Percentiles rank a stretch among this genome's conserved stretches.
These are phyloP conservation scores for Druon quercuslanigerum DNA, from an alignment of 1,140 invertebrate genomes.

Conservation along the genomic window DNA sequence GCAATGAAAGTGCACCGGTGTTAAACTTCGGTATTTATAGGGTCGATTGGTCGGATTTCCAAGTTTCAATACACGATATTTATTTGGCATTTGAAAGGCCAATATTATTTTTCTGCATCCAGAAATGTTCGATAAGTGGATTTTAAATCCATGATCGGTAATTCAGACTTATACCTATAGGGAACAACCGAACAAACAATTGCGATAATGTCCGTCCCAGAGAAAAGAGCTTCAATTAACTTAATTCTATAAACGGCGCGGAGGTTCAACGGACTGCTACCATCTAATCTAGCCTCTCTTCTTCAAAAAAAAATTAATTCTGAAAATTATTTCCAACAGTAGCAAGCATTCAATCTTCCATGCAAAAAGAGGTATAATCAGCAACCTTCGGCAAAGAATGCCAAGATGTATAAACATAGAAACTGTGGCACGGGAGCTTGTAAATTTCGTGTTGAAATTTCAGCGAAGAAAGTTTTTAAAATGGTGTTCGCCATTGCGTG, in stretches of 20 bases:
- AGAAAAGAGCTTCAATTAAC: neutral
- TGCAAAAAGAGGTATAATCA: neutral
- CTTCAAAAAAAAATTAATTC: neutral
- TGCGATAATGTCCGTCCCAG: neutral
- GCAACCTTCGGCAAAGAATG: neutral
- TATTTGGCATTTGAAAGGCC: neutral
- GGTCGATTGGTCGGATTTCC: conserved; percentile 13
- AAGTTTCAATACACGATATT: neutral
- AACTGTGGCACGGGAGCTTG: too few species aligned
- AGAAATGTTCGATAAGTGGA: neutral
- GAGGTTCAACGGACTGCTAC: neutral
- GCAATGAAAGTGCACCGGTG: conserved; percentile 39
- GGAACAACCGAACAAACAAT: neutral
- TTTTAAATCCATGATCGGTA: neutral
- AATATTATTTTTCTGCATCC: neutral
- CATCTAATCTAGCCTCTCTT: neutral
- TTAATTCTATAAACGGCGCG: neutral
- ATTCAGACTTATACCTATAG: neutral
- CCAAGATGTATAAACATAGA: neutral
- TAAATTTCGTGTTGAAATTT: neutral
- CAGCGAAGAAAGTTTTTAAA: neutral
- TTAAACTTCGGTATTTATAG: neutral
- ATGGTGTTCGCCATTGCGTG: conserved; percentile 52
- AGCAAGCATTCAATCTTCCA: neutral
- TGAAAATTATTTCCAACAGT: neutral